Evolutionary conservation across 2,888 invertebrate species (phyloP), one percentile per base, ranked within the genome.

Genomic region (Micropterix aruncella): DNA sequence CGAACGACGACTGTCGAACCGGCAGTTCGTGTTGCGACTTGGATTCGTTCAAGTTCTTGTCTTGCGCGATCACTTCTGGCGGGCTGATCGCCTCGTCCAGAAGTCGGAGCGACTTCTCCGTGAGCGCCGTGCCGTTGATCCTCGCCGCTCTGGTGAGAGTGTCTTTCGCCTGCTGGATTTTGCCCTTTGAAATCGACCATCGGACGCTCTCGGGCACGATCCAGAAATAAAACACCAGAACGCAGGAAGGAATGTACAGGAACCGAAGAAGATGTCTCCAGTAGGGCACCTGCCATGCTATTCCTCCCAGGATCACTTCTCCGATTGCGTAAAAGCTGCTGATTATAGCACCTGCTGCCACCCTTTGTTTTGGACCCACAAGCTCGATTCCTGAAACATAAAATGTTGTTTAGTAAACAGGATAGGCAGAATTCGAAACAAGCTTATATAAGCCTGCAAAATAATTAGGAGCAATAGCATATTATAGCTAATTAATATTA

Each of bases 251-350:
- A 3, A 73, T 60, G 58, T 87, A 85, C 27, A 80, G 61, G 27
- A 75, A 64, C 45, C 77, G 65, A 48, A 86, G 70, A 48, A 83
- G 63, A 44, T 63, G 57, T 50, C 82, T 74, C 88, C 89, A 90
- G 57, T 79, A 70, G 46, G 71, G 73, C 42, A 75, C 65, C 50
- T 66, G 64, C 70, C 80, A 83, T 46, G 88, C 85, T 18, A 80
- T 60, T 38, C 79, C 57, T 1, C 83, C 81, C 15, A 84, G 60
- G 0, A 76, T 55, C 2, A 82, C 75, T 56, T 83, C 80, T 1
- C 88, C 87, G 19, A 80, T 53, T 0, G 85, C 78, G 54, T 83
- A 79, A 47, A 83, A 81, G 12, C 81, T 73, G 42, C 82, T 79
- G 5, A 83, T 72, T 40, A 86, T 63, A 42, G 83, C 72, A 48